A percentile compares a stretch with the other conserved stretches of the same genome.
These are phyloP conservation scores for Chrosomus eos DNA, from an alignment of 2,797 vertebrate genomes.

Conservation along the genomic window DNA sequence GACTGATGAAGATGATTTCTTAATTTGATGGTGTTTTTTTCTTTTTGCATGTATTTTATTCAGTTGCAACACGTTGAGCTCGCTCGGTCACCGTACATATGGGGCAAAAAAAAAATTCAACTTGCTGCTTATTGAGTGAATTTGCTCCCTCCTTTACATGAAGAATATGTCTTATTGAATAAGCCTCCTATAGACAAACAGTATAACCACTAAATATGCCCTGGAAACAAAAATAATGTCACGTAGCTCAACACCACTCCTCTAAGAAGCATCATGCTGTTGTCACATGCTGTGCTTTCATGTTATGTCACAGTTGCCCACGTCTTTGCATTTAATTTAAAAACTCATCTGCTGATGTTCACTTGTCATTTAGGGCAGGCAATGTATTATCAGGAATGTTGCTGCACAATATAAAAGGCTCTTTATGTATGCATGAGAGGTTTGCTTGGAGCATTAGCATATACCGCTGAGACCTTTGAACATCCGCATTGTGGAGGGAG, in stretches of 20 bases:
- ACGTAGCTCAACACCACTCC: background rate
- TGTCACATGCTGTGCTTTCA: constrained; percentile 15
- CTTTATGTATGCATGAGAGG: constrained; percentile 42
- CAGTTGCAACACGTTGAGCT: background rate
- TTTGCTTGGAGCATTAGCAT: constrained; percentile 39
- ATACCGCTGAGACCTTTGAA: constrained; percentile 36
- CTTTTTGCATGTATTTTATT: background rate
- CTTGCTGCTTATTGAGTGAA: constrained; percentile 14
- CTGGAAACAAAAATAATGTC: constrained; percentile 19
- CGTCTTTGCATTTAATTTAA: constrained; percentile 70
- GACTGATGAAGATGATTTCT: background rate
- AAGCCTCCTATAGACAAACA: constrained; percentile 33
- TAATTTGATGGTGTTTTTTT: background rate
- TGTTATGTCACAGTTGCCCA: constrained; percentile 53
- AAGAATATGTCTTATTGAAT: constrained; percentile 8
- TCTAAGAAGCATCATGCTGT: constrained; percentile 16
- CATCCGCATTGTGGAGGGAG: constrained; percentile 3
- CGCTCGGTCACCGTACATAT: background rate
- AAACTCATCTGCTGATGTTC: constrained; percentile 71
- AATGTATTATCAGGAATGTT: constrained; percentile 67
- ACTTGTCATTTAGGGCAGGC: constrained; percentile 74
- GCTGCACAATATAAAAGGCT: constrained; percentile 27
- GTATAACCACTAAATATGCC: constrained; percentile 17
- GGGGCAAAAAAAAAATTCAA: background rate
- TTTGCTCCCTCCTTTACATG: constrained; percentile 11